Evolutionary conservation across 1,140 invertebrate species (phyloP).

Genomic region (Rhopalosiphum padi): DNA sequence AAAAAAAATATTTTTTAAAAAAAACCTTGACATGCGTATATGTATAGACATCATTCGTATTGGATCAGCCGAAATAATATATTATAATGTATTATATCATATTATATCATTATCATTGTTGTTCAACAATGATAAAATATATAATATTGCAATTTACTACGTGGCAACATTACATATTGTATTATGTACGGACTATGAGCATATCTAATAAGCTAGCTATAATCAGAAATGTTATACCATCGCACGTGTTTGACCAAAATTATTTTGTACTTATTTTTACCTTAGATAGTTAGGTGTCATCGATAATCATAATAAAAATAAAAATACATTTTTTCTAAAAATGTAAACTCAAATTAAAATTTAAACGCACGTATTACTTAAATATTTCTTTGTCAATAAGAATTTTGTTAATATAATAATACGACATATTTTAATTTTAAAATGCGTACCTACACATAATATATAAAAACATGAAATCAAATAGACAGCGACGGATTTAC

Average conservation of each 20-base stretch:
- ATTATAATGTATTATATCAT: not conserved
- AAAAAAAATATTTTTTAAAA: slow-evolving; percentile 9
- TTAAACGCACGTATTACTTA: no score
- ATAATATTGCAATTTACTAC: not conserved
- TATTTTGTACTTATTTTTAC: no score
- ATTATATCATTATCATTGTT: not conserved
- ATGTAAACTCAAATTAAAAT: not conserved
- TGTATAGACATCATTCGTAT: not conserved
- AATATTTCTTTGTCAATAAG: no score
- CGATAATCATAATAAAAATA: not conserved
- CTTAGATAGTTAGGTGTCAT: no score
- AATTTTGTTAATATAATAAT: not conserved
- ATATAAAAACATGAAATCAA: not conserved
- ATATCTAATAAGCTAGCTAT: not conserved
- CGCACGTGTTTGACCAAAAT: no score
- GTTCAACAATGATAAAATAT: not conserved
- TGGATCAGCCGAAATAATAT: not conserved
- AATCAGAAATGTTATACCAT: not conserved
- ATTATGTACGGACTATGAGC: not conserved
- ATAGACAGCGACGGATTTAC: not conserved
- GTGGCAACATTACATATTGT: not conserved
- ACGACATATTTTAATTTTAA: no score
- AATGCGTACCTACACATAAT: not conserved
- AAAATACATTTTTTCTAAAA: not conserved
- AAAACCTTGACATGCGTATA: not conserved